A percentile compares a stretch with the other conserved stretches of the same genome.
These are phyloP conservation scores for Drosophila cyrtoloma DNA, from an alignment of 2,888 invertebrate genomes.

Conservation along the genomic window DNA sequence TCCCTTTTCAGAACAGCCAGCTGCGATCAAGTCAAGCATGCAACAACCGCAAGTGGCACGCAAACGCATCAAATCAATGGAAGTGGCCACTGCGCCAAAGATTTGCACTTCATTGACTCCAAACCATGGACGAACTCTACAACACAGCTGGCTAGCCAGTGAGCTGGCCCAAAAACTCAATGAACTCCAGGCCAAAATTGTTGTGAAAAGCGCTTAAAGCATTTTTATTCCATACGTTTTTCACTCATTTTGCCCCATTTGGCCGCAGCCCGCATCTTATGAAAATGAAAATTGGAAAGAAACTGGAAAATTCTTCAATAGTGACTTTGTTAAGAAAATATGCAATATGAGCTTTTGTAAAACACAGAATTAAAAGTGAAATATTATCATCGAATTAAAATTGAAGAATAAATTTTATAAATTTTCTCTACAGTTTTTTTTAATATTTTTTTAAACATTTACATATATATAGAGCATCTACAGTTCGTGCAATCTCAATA, in stretches of 20 bases:
- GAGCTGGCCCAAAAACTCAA: constrained; percentile 41
- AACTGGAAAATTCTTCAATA: constrained; percentile 51
- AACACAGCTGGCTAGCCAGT: constrained; percentile 17
- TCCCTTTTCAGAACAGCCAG: neutral
- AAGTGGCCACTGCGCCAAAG: constrained; percentile 70
- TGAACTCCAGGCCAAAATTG: constrained; percentile 35
- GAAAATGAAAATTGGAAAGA: constrained; percentile 71
- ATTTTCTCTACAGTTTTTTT: neutral
- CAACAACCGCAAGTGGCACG: constrained; percentile 72
- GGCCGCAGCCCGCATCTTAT: constrained; percentile 53
- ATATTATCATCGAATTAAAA: neutral
- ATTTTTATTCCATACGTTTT: constrained; percentile 53
- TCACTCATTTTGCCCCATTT: constrained; percentile 50
- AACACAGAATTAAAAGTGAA: neutral
- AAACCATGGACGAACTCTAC: constrained; percentile 27
- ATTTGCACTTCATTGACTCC: constrained; percentile 77
- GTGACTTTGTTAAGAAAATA: neutral
- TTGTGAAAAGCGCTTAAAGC: constrained; percentile 49
- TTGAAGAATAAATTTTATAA: neutral
- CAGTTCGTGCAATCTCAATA: neutral
- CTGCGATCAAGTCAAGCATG: constrained; percentile 72
- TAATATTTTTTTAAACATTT: neutral
- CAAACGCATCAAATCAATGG: constrained; percentile 80
- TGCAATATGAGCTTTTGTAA: neutral
- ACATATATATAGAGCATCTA: neutral